Evolutionary conservation across 2,888 invertebrate genomes (phyloP).

Genomic region (Anthophora plumipes): DNA sequence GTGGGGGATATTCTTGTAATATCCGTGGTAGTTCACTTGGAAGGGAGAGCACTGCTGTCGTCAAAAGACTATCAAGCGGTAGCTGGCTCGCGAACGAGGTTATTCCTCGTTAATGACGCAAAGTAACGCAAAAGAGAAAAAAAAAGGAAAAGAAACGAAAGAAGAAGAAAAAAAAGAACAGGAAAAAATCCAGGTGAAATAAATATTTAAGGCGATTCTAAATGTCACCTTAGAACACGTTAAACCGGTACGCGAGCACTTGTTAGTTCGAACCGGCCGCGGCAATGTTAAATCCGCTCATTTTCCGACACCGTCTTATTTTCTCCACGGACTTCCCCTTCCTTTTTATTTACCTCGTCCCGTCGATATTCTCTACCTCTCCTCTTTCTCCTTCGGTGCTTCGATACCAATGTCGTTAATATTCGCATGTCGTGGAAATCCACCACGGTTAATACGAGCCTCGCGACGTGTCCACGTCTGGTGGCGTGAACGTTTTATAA

Average conservation of each 20-base stretch:
- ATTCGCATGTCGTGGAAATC: neutral
- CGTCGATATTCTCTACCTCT: neutral
- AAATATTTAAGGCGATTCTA: slow-evolving; percentile 53
- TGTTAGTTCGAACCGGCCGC: slow-evolving; percentile 16
- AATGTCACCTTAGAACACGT: slow-evolving; percentile 45
- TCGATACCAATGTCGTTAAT: slow-evolving; percentile 8
- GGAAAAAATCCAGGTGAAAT: slow-evolving; percentile 27
- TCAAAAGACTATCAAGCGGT: slow-evolving; percentile 24
- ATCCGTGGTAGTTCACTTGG: no score
- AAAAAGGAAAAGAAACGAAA: no score
- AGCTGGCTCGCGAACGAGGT: slow-evolving; percentile 27
- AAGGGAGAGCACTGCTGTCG: no score
- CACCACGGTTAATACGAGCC: neutral
- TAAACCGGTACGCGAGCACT: slow-evolving; percentile 47
- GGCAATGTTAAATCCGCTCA: slow-evolving; percentile 33
- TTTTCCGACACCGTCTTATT: slow-evolving; percentile 35
- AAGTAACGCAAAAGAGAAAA: slow-evolving; percentile 33
- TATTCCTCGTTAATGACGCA: slow-evolving; percentile 47
- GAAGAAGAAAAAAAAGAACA: no score
- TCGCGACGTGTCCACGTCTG: neutral
- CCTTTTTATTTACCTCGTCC: slow-evolving; percentile 17
- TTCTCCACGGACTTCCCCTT: neutral
- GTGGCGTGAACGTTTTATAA: neutral
- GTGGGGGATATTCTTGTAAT: slow-evolving; percentile 30
- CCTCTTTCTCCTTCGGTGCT: neutral